phyloP scores from a whole-genome alignment of 2,888 invertebrate genomes.

The Ferrisia virgata region DNA sequence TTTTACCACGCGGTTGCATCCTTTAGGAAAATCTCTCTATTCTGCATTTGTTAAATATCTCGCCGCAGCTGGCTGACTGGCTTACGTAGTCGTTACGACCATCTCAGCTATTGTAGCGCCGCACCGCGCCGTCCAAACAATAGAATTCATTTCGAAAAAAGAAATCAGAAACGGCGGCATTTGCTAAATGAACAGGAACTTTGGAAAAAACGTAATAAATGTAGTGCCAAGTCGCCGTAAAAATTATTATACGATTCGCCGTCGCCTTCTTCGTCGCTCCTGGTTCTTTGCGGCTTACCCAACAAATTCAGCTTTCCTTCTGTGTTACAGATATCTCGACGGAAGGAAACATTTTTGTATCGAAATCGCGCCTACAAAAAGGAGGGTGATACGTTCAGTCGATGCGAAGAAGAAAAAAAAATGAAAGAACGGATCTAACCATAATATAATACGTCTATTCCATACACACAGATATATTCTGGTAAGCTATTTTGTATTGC shows the following conservation, averaged over 20 bases:
- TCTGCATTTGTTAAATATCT: neutral
- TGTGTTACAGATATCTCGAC: neutral
- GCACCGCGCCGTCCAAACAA: neutral
- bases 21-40: neutral
- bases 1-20: neutral
- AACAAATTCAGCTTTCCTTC: neutral
- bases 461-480: no score
- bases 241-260: constrained; percentile 1
- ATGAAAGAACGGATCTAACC: neutral
- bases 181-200: constrained; percentile 14
- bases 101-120: neutral
- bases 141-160: neutral
- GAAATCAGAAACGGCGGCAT: neutral
- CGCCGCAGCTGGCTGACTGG: no score
- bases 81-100: no score
- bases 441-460: neutral
- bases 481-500: no score
- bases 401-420: neutral
- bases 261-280: neutral
- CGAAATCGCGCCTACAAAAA: neutral
- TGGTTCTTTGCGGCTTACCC: neutral
- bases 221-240: constrained; percentile 1
- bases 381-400: neutral
- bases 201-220: constrained; percentile 1
- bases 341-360: neutral